Conservation (phyloP, 2,797 vertebrate species). For the Paratrypauchen microcephalus region DNA sequence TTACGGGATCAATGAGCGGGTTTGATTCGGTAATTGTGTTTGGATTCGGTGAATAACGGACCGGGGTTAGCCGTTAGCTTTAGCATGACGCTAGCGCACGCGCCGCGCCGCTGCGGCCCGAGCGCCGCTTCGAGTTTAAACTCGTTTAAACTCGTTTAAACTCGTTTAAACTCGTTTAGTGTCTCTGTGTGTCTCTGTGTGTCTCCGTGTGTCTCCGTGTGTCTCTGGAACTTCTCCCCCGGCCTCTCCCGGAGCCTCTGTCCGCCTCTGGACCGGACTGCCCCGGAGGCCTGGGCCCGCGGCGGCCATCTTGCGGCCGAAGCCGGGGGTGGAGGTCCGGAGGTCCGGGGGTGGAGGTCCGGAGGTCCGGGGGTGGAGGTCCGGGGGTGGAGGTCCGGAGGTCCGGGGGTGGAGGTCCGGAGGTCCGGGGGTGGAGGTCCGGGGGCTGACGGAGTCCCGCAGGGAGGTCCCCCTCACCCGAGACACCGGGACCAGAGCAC, state of each 20-base stretch:
- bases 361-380: no score
- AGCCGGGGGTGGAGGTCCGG: neutral
- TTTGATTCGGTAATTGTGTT: neutral
- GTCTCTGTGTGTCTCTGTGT: neutral
- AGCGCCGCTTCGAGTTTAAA: no score
- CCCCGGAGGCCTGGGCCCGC: constrained; percentile 53
- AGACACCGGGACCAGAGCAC: no score
- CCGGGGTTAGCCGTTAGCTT: neutral
- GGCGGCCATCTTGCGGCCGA: constrained; percentile 85
- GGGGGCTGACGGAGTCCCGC: no score
- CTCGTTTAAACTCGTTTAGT: no score
- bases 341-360: neutral
- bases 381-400: no score
- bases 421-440: no score
- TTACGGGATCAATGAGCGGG: neutral
- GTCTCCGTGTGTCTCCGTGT: neutral
- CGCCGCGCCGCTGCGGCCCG: neutral
- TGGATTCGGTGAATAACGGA: neutral
- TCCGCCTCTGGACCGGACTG: constrained; percentile 11
- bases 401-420: no score
- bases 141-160: no score
- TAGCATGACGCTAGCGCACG: constrained; percentile 1
- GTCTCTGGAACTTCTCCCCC: neutral
- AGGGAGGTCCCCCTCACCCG: no score
- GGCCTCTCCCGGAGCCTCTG: neutral